Conservation (phyloP, 2,888 invertebrate species). For the Trichopoda pennipes region DNA sequence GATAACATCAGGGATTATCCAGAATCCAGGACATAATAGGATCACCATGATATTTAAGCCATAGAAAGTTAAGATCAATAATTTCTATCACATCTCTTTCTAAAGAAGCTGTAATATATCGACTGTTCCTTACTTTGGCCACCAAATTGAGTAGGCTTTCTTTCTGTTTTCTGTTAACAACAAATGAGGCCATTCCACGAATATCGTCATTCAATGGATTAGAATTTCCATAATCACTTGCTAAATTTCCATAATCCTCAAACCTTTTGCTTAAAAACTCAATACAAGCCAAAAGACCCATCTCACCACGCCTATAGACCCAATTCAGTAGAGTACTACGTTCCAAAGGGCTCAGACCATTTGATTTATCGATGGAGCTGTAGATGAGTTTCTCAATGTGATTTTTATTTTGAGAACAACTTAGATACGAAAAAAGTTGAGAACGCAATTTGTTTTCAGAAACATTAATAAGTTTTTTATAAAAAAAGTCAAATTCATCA, state of each 20-base stretch:
- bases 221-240: slow-evolving; percentile 72
- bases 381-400: slow-evolving; percentile 82
- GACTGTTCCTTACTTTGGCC: slow-evolving; percentile 70
- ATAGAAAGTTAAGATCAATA: slow-evolving; percentile 73
- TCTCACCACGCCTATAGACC: slow-evolving; percentile 75
- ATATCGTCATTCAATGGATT: slow-evolving; percentile 76
- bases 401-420: slow-evolving; percentile 84
- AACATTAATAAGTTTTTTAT: slow-evolving; percentile 82
- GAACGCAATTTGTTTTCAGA: slow-evolving; percentile 84
- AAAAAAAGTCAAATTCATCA: slow-evolving; percentile 85
- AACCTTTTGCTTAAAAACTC: slow-evolving; percentile 82
- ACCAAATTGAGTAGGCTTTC: slow-evolving; percentile 72
- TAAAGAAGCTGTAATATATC: slow-evolving; percentile 68
- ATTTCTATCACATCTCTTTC: slow-evolving; percentile 70
- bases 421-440: slow-evolving; percentile 84
- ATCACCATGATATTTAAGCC: slow-evolving; percentile 75
- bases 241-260: slow-evolving; percentile 73
- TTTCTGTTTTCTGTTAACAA: slow-evolving; percentile 74
- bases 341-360: slow-evolving; percentile 74
- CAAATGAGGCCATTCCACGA: slow-evolving; percentile 73
- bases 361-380: slow-evolving; percentile 73
- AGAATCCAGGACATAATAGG: slow-evolving; percentile 75
- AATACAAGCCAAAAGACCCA: slow-evolving; percentile 82
- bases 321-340: slow-evolving; percentile 74
- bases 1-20: slow-evolving; percentile 64